A percentile compares a stretch with the other conserved stretches of the same genome.
phyloP scores from a whole-genome alignment of 2,113 vertebrate species.

The Madoqua kirkii region DNA sequence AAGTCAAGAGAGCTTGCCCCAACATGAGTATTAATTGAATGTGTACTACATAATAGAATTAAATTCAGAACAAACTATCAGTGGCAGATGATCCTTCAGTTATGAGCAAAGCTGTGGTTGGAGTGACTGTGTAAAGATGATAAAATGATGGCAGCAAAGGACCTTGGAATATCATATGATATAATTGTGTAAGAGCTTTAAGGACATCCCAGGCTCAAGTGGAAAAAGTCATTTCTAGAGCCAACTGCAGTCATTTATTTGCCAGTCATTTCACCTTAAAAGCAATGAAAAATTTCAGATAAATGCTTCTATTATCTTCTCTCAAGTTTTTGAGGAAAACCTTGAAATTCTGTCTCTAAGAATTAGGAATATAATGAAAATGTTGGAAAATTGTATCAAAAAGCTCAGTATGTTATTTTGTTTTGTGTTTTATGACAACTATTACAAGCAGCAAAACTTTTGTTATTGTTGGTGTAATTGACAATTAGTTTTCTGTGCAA shows the following conservation, averaged over 20 bases:
- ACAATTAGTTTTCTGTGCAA: conserved; percentile 29
- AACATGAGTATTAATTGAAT: conserved; percentile 59
- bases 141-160: not conserved
- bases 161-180: not conserved
- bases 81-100: conserved; percentile 26
- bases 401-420: not conserved
- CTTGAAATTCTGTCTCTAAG: conserved; percentile 31
- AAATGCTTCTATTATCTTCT: not conserved
- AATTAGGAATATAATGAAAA: not conserved
- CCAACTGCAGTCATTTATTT: not conserved
- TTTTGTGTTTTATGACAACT: not conserved
- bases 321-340: not conserved
- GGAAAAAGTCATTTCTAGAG: not conserved
- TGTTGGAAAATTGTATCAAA: not conserved
- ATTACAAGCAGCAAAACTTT: not conserved
- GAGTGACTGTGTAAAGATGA: not conserved
- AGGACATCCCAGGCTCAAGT: not conserved
- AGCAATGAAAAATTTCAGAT: not conserved
- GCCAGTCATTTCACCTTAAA: not conserved
- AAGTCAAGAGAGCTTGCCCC: conserved; percentile 48
- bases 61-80: conserved; percentile 30
- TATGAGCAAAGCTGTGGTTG: conserved; percentile 33
- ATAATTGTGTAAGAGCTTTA: not conserved
- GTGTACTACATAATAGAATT: conserved; percentile 59
- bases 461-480: not conserved